A percentile compares a stretch with the other conserved stretches of the same genome.
Evolutionary conservation across 1,140 invertebrate genomes (phyloP).

Genomic region (Anoplophora glabripennis): DNA sequence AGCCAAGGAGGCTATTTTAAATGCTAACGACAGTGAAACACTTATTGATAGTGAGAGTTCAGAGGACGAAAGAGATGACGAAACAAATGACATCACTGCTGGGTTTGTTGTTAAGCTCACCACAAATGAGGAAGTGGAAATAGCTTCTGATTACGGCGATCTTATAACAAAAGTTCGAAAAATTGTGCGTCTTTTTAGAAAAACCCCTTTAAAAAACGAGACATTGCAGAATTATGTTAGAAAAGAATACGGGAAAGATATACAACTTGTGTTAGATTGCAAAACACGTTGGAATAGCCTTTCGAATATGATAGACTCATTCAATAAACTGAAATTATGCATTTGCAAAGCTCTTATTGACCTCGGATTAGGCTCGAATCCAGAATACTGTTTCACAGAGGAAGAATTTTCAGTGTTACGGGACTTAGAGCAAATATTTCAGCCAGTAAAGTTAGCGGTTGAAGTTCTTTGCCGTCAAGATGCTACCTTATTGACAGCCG

Average conservation of each 20-base stretch:
- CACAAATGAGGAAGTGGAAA: conserved; percentile 13
- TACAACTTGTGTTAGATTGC: conserved; percentile 11
- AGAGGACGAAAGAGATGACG: conserved; percentile 10
- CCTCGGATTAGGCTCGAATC: conserved; percentile 9
- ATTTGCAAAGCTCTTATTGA: conserved; percentile 17
- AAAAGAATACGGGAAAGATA: conserved; percentile 15
- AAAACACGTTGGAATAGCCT: conserved; percentile 13
- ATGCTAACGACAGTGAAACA: too few species aligned
- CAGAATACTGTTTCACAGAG: conserved; percentile 12
- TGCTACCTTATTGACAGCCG: conserved; percentile 4
- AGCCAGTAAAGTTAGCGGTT: conserved; percentile 14
- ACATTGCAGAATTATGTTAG: conserved; percentile 13
- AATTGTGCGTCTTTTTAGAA: conserved; percentile 8
- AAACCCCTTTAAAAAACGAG: conserved; percentile 9
- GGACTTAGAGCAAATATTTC: conserved; percentile 12
- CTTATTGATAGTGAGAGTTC: conserved; percentile 17
- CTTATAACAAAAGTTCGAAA: conserved; percentile 17
- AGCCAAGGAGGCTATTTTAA: too few species aligned
- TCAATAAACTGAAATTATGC: conserved; percentile 14
- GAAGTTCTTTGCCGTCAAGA: conserved; percentile 9
- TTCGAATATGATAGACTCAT: conserved; percentile 11
- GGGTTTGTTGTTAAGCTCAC: conserved; percentile 4
- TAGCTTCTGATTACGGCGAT: conserved; percentile 14
- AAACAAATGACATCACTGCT: conserved; percentile 14
- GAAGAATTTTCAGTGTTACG: conserved; percentile 10